Base-by-base conservation (phyloP, 2,888 invertebrate species). In the Phyllotreta cruciferae region DNA sequence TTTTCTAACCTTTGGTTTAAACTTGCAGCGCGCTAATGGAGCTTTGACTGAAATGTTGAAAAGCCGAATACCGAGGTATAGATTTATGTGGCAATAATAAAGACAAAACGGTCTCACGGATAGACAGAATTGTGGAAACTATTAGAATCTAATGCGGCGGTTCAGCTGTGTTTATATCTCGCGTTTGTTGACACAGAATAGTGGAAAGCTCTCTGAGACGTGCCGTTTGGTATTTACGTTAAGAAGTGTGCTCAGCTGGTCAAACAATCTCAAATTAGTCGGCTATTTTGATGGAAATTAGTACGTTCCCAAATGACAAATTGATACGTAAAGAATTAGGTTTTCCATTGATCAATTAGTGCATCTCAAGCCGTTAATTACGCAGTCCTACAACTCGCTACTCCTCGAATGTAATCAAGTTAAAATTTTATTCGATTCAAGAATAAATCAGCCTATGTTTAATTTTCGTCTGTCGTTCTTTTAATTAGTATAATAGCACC, bases 231-330 rank as follows among this genome's bases (percentile, higher is more conserved):
- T 76, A 73, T 76, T 76, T 76, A 72, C 71, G 72, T 72, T 71
- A 71, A 72, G 73, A 74, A 74, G 76, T 75, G 72, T 72, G 73
- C 73, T 74, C 76, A 76, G 76, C 76, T 76, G 76, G 73, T 71
- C 72, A 72, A 71, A 74, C 69, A 71, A 66, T 49, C 67, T 65
- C 66, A 64, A 70, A 62, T 64, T 60, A 60, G 60, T 64, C 35
- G 42, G 42, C 50, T 60, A 64, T 56, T 64, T 54, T 58, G 44
- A 60, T 53, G 52, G 52, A 60, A 60, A 60, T 60, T 60, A 60
- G 52, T 60, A 53, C 44, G 44, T 52, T 44, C 35, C 47, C 6
- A 53, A 38, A 60, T 60, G 60, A 53, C 60, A 60, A 52, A 52
- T 60, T 60, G 60, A 60, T 60, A 47, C 38, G 52, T 52, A 36